Evolutionary conservation across 2,797 vertebrate genomes (phyloP), one percentile per base, ranked within the genome.

Genomic region (Meda fulgida): DNA sequence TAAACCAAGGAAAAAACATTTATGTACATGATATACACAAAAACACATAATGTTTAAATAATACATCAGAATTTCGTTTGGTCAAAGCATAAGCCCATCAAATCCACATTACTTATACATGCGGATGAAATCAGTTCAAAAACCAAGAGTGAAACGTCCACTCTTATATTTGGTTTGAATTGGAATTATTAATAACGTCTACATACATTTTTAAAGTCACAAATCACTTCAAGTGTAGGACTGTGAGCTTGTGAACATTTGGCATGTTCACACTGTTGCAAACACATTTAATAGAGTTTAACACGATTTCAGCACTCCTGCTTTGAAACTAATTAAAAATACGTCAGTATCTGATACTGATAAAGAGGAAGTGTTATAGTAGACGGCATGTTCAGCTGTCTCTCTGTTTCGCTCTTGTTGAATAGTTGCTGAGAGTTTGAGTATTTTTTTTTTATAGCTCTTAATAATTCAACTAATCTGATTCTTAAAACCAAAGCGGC

Each of bases 381-480:
- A 55, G 48, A 69, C 21, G 7, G 34, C 70, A 55, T 34, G 23
- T 69, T 83, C 58, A 36, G 38, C 43, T 67, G 13, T 63, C 53
- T 36, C 51, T 72, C 34, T 82, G 72, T 85, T 72, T 65, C 53
- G 10, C 51, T 73, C 69, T 48, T 8, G 4, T 69, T 48, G 31
- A 53, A n/a, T 70, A 76, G 70, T 66, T 70, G 10, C 40, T 65
- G 26, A 80, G 53, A 75, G 77, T 65, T 81, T 71, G 78, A 71
- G 53, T 65, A 26, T 78, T 78, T 83, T 43, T 84, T n/a, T 86
- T 85, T 84, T 85, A 83, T 80, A 84, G 81, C 63, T 65, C 78
- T 80, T 69, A 81, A 86, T 84, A 86, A 86, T 88, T 86, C n/a
- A 80, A 53, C 34, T 70, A 63, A 80, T 75, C 80, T 83, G 84